A percentile compares a stretch with the other conserved stretches of the same genome.
Evolutionary conservation across 2,113 vertebrate species (phyloP).

Genomic region (Vicugna pacos): DNA sequence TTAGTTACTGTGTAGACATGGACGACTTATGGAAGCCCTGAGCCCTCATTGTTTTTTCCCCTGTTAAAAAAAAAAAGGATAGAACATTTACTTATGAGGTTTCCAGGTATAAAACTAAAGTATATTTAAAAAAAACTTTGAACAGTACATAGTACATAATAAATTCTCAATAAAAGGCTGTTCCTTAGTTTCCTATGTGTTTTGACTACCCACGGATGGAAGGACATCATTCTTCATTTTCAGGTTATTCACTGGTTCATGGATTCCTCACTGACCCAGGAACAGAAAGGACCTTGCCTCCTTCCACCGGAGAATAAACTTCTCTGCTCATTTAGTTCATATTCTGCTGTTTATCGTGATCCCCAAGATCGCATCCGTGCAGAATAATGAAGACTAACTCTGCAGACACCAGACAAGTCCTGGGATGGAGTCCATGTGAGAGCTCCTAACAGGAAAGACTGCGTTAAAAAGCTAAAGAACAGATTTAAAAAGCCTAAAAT

Average conservation of each 20-base stretch:
- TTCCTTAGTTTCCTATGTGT: neutral
- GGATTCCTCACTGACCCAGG: neutral
- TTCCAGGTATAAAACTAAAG: neutral
- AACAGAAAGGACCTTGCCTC: neutral
- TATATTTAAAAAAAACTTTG: neutral
- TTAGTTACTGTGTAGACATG: neutral
- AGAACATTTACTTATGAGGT: neutral
- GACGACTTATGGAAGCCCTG: neutral
- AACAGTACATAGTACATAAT: neutral
- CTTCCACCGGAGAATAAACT: neutral
- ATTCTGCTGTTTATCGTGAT: neutral
- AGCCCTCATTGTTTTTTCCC: neutral
- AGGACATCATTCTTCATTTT: neutral
- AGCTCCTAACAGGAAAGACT: slow-evolving; percentile 48
- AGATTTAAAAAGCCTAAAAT: slow-evolving; percentile 75
- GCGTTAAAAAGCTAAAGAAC: slow-evolving; percentile 71
- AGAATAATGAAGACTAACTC: slow-evolving; percentile 24
- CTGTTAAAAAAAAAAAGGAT: neutral
- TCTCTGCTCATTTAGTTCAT: neutral
- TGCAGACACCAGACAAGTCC: neutral
- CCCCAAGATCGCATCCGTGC: neutral
- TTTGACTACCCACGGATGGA: neutral
- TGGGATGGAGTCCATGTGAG: slow-evolving; percentile 49
- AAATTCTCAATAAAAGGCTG: neutral
- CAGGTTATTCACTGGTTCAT: neutral